Base-by-base conservation (phyloP, 2,797 vertebrate genomes). In the Halcyon smyrnensis region DNA sequence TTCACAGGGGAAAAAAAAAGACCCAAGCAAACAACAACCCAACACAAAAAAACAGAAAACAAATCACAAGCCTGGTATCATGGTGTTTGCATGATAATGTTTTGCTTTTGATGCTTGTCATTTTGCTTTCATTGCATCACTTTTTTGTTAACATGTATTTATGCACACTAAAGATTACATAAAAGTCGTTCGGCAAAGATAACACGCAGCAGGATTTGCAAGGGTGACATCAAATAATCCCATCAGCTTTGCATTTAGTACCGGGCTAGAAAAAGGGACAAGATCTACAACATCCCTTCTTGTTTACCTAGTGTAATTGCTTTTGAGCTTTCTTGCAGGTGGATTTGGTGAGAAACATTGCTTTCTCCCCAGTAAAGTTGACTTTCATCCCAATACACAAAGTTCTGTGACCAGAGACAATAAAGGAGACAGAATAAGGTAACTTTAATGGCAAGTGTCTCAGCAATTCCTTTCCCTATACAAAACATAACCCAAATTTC, bases 61-160 rank as follows among this genome's bases (percentile, higher is more conserved):
- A 74, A 63, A 70, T 30, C 2, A 48, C 3, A 48, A 97, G 78
- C 45, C 71, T 71, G 74, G 34, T 48, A 86, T 46, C 81, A 70
- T 34, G 85, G 92, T 59, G 24, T 56, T 92, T 93, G 82, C 45
- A 37, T 74, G 45, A 82, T 10, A 90, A 64, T 56, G 86, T 16
- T 57, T 76, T 82, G 23, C 67, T 94, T 96, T 96, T 23, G 3
- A 53, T 68, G 27, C 25, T 53, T 93, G 59, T 83, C 95, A 81
- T 86, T 98, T 95, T 93, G 81, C 56, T 97, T 91, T 94, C 93
- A 48, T 85, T 87, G 59, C 74, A 57, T 45, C n/a, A 34, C 36
- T 94, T 90, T 90, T 71, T 89, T 50, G 77, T 95, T 97, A 96
- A 75, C 92, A 95, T 95, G 93, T 91, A 96, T 97, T 97, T 97